Conservation (phyloP, 2,888 invertebrate species). For the Cheilosia vernalis region DNA sequence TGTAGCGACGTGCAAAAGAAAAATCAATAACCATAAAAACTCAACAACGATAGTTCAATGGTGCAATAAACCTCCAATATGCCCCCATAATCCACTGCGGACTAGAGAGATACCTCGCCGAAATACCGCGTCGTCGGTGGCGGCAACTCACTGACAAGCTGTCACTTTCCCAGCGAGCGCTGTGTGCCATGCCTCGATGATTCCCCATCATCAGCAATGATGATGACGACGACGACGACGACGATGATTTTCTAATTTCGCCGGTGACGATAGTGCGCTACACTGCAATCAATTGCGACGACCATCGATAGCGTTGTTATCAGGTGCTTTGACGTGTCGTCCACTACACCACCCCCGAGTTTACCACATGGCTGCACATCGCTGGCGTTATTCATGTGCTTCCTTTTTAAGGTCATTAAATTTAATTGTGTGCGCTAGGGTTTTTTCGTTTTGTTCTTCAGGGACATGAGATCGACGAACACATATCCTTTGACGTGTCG, state of each 20-base stretch:
- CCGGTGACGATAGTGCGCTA: slow-evolving; percentile 66
- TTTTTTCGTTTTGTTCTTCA: slow-evolving; percentile 30
- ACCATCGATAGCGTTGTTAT: slow-evolving; percentile 70
- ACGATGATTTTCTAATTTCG: slow-evolving; percentile 72
- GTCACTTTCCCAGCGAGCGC: slow-evolving; percentile 65
- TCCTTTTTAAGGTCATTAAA: slow-evolving; percentile 73
- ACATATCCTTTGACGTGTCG: slow-evolving; percentile 64
- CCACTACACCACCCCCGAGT: slow-evolving; percentile 43
- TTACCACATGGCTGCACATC: slow-evolving; percentile 55
- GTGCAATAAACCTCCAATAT: slow-evolving; percentile 73
- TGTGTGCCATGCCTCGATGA: slow-evolving; percentile 24
- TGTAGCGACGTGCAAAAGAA: slow-evolving; percentile 50
- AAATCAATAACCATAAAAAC: slow-evolving; percentile 73
- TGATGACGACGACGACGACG: slow-evolving; percentile 65
- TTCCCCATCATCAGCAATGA: slow-evolving; percentile 23
- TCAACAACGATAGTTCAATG: slow-evolving; percentile 66
- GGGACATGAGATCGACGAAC: slow-evolving; percentile 28
- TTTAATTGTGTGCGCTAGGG: slow-evolving; percentile 61
- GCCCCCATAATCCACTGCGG: slow-evolving; percentile 66
- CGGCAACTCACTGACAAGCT: slow-evolving; percentile 66
- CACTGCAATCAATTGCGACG: slow-evolving; percentile 63
- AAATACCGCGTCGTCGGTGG: slow-evolving; percentile 27
- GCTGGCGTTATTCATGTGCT: slow-evolving; percentile 57
- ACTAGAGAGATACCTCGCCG: slow-evolving; percentile 53
- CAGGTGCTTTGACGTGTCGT: slow-evolving; percentile 61